These are phyloP conservation scores for Ophion ellenae DNA, from an alignment of 2,888 invertebrate species.

Conservation along the genomic window DNA sequence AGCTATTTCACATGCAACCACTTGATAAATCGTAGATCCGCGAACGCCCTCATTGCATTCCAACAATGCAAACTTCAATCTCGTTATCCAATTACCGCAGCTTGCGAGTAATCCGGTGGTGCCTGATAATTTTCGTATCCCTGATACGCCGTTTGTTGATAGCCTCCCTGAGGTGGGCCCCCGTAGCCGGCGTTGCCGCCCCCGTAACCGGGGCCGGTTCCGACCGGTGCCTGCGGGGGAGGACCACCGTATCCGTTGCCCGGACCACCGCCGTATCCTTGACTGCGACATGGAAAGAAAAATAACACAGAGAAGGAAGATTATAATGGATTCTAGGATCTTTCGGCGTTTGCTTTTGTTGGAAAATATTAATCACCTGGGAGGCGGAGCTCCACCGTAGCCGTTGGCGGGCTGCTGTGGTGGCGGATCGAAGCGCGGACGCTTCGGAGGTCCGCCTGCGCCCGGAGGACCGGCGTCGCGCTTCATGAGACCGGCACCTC, in stretches of 20 bases:
- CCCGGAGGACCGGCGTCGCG: constrained; percentile 85
- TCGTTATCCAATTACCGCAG: constrained; percentile 74
- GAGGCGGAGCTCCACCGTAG: constrained; percentile 78
- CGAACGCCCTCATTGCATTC: background rate
- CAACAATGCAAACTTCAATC: constrained; percentile 13
- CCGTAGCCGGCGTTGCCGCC: constrained; percentile 74
- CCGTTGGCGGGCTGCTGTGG: constrained; percentile 81
- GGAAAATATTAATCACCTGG: constrained; percentile 60
- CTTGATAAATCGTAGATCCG: background rate
- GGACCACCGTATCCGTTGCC: constrained; percentile 78
- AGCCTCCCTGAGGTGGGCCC: constrained; percentile 79
- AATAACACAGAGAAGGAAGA: background rate
- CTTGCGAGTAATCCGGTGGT: constrained; percentile 81
- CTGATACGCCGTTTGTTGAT: constrained; percentile 79
- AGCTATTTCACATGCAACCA: background rate
- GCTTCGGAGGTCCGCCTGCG: constrained; percentile 86
- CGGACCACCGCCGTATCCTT: constrained; percentile 79
- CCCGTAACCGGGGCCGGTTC: constrained; percentile 66
- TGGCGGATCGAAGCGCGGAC: constrained; percentile 83
- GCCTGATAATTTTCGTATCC: constrained; percentile 82
- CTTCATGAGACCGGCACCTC: constrained; percentile 81
- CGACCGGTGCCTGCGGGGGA: constrained; percentile 76
- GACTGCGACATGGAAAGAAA: constrained; percentile 67
- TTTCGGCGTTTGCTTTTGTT: background rate
- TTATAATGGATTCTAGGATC: background rate